phyloP scores from a whole-genome alignment of 2,888 invertebrate genomes.

The Palloptera scutellata region DNA sequence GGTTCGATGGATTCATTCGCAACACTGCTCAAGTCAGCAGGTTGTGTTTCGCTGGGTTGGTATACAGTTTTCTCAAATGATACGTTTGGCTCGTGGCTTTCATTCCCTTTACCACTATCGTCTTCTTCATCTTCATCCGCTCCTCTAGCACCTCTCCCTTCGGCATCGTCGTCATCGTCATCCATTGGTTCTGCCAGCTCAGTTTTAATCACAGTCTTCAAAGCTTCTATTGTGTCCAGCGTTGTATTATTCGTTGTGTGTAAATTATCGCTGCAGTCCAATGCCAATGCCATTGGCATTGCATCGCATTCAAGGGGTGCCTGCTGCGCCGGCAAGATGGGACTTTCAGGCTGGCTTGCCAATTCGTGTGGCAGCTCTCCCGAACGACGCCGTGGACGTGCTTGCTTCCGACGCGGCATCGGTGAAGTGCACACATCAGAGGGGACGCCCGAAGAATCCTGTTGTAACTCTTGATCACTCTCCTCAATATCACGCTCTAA shows the following conservation, averaged over 20 bases:
- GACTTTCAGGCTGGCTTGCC: constrained; percentile 55
- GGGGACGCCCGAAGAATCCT: constrained; percentile 51
- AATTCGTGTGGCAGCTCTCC: constrained; percentile 71
- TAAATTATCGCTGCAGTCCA: constrained; percentile 32
- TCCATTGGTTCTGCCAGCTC: constrained; percentile 65
- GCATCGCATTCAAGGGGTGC: constrained; percentile 3
- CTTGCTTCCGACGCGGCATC: constrained; percentile 85
- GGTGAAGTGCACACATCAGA: constrained; percentile 75
- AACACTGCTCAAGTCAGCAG: background rate
- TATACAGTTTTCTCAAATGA: background rate
- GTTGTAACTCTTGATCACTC: constrained; percentile 58
- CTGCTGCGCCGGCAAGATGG: constrained; percentile 19
- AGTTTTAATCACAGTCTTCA: constrained; percentile 60
- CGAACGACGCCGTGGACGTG: constrained; percentile 82
- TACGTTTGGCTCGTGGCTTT: constrained; percentile 40
- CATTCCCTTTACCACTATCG: constrained; percentile 41
- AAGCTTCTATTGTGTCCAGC: constrained; percentile 32
- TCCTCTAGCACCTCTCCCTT: constrained; percentile 3
- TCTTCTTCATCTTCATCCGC: constrained; percentile 28
- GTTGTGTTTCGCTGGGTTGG: constrained; percentile 12
- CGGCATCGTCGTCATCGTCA: constrained; percentile 34
- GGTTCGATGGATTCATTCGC: background rate
- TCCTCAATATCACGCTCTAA: constrained; percentile 56
- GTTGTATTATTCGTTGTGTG: constrained; percentile 11
- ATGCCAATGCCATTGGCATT: constrained; percentile 42